A percentile compares a stretch with the other conserved stretches of the same genome.
These are phyloP conservation scores for Drosophila neonasuta DNA, from an alignment of 2,888 invertebrate species.

Conservation along the genomic window DNA sequence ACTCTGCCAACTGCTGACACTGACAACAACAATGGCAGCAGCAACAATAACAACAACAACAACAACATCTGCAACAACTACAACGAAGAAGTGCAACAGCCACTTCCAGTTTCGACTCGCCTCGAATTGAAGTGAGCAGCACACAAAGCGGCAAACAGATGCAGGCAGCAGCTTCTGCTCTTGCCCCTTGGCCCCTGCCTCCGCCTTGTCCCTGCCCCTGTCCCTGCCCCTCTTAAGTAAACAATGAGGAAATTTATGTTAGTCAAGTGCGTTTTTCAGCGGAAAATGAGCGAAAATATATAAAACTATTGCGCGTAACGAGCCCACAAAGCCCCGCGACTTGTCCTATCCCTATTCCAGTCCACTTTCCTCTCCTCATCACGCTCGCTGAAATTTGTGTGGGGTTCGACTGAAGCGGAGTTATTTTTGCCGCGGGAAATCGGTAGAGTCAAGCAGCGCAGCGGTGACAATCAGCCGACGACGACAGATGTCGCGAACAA, in stretches of 20 bases:
- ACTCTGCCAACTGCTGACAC: conserved; percentile 45
- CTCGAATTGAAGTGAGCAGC: conserved; percentile 40
- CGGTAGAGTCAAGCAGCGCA: conserved; percentile 11
- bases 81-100: conserved; percentile 15
- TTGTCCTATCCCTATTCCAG: conserved; percentile 1
- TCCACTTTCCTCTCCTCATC: not conserved
- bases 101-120: conserved; percentile 62
- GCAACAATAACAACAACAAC: conserved; percentile 23
- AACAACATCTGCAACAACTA: conserved; percentile 26
- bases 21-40: conserved; percentile 51
- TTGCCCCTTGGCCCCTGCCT: conserved; percentile 8
- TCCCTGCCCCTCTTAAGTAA: conserved; percentile 53
- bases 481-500: conserved; percentile 58
- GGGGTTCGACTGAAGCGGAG: conserved; percentile 26
- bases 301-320: conserved; percentile 68
- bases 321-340: conserved; percentile 36
- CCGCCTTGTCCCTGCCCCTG: conserved; percentile 19
- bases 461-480: conserved; percentile 51
- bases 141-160: conserved; percentile 24
- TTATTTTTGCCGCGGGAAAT: conserved; percentile 14
- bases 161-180: conserved; percentile 41
- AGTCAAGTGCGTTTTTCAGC: conserved; percentile 74
- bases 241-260: conserved; percentile 77
- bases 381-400: conserved; percentile 19
- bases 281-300: conserved; percentile 72